Conservation (phyloP, 2,888 invertebrate species). For the Smittia sp. region DNA sequence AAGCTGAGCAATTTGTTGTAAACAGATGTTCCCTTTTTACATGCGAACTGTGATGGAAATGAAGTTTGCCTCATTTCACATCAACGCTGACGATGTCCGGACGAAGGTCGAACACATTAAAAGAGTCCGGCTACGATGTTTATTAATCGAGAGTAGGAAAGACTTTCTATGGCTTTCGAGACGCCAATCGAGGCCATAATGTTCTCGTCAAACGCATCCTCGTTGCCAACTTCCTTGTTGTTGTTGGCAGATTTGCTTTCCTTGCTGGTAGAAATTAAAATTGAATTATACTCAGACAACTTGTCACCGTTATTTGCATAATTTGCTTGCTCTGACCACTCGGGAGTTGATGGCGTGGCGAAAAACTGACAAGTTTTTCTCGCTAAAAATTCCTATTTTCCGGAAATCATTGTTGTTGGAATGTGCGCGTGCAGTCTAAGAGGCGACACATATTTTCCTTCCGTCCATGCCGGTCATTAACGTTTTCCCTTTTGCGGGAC, state of each 20-base stretch:
- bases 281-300: too few relatives aligned
- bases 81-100: too few relatives aligned
- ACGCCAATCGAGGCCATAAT: too few relatives aligned
- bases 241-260: too few relatives aligned
- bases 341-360: neutral
- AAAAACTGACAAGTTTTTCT: neutral
- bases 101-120: too few relatives aligned
- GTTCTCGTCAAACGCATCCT: too few relatives aligned
- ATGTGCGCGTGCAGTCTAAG: slow-evolving; percentile 19
- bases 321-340: neutral
- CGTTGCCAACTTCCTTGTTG: too few relatives aligned
- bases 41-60: neutral
- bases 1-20: slow-evolving; percentile 19
- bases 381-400: neutral
- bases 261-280: too few relatives aligned
- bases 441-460: slow-evolving; percentile 28
- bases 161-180: too few relatives aligned
- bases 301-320: neutral
- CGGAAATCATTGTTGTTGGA: slow-evolving; percentile 7
- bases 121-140: too few relatives aligned
- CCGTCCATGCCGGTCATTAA: neutral
- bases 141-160: too few relatives aligned
- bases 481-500: neutral
- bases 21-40: slow-evolving; percentile 26
- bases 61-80: neutral